Conservation (phyloP, 2,797 vertebrate species). For the Iguana delicatissima region DNA sequence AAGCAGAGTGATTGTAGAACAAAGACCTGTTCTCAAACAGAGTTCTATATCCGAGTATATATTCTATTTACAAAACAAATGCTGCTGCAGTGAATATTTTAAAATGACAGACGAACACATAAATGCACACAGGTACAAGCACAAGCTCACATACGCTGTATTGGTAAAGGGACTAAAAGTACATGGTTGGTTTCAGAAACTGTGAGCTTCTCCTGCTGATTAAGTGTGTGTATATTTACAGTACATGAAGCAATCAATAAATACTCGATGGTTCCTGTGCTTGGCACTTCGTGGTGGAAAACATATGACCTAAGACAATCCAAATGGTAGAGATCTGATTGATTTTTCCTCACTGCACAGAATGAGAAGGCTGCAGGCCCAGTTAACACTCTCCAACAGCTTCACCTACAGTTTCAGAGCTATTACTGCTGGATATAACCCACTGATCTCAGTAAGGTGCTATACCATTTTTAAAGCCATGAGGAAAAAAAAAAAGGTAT, state of each 20-base stretch:
- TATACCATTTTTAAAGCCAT: conserved; percentile 70
- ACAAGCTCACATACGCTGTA: too few species aligned
- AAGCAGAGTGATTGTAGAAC: not conserved
- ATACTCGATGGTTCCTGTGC: conserved; percentile 74
- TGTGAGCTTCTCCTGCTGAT: conserved; percentile 70
- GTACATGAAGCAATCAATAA: conserved; percentile 78
- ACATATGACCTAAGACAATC: conserved; percentile 77
- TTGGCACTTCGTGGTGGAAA: conserved; percentile 78
- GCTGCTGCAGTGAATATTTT: conserved; percentile 26
- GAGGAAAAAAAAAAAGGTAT: conserved; percentile 55
- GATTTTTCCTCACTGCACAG: conserved; percentile 74
- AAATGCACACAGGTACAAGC: conserved; percentile 39
- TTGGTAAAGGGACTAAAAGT: conserved; percentile 33
- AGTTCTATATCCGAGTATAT: too few species aligned
- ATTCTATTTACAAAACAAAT: conserved; percentile 17
- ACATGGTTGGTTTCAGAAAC: conserved; percentile 63
- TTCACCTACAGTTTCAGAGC: conserved; percentile 70
- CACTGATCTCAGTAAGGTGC: conserved; percentile 73
- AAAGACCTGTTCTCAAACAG: not conserved
- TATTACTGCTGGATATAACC: conserved; percentile 65
- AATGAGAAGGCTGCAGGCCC: conserved; percentile 70
- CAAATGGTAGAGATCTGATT: conserved; percentile 77
- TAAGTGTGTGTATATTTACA: conserved; percentile 76
- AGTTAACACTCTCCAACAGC: conserved; percentile 73
- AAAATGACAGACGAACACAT: conserved; percentile 48